Evolutionary conservation across 1,140 invertebrate species (phyloP).

Genomic region (Neodiprion virginianus): DNA sequence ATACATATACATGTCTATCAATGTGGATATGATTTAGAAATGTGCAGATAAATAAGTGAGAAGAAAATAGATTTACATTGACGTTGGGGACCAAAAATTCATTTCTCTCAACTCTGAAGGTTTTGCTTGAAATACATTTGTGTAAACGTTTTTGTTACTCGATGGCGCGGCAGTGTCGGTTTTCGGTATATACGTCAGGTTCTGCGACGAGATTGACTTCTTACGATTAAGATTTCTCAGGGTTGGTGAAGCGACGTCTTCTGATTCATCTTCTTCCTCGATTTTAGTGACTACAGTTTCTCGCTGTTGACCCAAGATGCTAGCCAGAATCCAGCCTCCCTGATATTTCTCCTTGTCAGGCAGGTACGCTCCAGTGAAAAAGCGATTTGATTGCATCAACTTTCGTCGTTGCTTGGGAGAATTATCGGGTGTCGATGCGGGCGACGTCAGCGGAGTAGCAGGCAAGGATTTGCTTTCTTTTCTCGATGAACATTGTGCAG

Average conservation of each 20-base stretch:
- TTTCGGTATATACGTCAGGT: conserved; percentile 57
- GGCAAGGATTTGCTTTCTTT: conserved; percentile 73
- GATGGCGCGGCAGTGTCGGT: conserved; percentile 42
- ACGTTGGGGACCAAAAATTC: conserved; percentile 85
- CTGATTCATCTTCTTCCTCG: conserved; percentile 49
- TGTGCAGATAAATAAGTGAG: not conserved
- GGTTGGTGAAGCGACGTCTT: conserved; percentile 31
- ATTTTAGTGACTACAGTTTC: conserved; percentile 50
- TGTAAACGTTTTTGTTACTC: conserved; percentile 18
- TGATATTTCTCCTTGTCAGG: conserved; percentile 57
- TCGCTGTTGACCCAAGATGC: conserved; percentile 57
- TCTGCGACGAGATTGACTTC: conserved; percentile 60
- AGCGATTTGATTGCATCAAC: conserved; percentile 52
- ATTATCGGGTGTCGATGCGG: conserved; percentile 65
- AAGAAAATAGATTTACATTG: conserved; percentile 66
- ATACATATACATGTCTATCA: too few relatives aligned
- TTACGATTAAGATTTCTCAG: conserved; percentile 45
- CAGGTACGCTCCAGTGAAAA: conserved; percentile 60
- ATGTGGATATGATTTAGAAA: not conserved
- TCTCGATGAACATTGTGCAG: conserved; percentile 24
- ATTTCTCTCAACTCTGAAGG: conserved; percentile 79
- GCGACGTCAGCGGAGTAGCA: conserved; percentile 70
- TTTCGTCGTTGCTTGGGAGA: conserved; percentile 56
- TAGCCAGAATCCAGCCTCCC: conserved; percentile 62
- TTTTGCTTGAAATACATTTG: conserved; percentile 63